These are phyloP conservation scores for Columba guinea DNA, from an alignment of 2,797 vertebrate genomes.

Conservation along the genomic window DNA sequence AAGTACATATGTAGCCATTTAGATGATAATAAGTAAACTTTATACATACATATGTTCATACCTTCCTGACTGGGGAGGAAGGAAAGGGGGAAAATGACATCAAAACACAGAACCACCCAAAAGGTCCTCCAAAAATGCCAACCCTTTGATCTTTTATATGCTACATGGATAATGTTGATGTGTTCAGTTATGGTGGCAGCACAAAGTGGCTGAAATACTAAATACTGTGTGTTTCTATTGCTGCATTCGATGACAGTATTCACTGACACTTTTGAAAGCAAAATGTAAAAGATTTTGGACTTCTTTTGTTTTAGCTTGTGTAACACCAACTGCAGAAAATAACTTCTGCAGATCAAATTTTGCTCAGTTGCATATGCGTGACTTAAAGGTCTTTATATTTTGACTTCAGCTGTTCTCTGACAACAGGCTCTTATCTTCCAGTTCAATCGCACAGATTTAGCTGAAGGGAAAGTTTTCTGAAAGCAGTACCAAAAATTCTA, in stretches of 20 bases:
- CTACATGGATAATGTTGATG: fast-evolving
- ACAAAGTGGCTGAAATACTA: not conserved
- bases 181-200: not conserved
- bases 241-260: not conserved
- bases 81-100: not conserved
- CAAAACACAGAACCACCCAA: not conserved
- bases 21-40: not conserved
- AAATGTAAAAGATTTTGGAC: not conserved
- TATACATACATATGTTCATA: not conserved
- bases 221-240: not conserved
- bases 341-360: not conserved
- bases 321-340: conserved; percentile 3
- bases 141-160: not conserved
- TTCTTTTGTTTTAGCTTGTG: not conserved
- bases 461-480: not conserved
- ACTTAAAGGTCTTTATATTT: conserved; percentile 21
- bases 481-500: not conserved
- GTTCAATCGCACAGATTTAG: not conserved
- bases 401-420: conserved; percentile 28
- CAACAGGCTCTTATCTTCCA: not conserved
- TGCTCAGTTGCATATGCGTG: not conserved
- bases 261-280: not conserved
- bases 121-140: not conserved
- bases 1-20: not conserved
- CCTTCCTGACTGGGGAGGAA: not conserved